Percentiles rank a stretch among this genome's conserved stretches.
These are phyloP conservation scores for Lanistes nyassanus DNA, from an alignment of 1,140 invertebrate genomes.

Conservation along the genomic window DNA sequence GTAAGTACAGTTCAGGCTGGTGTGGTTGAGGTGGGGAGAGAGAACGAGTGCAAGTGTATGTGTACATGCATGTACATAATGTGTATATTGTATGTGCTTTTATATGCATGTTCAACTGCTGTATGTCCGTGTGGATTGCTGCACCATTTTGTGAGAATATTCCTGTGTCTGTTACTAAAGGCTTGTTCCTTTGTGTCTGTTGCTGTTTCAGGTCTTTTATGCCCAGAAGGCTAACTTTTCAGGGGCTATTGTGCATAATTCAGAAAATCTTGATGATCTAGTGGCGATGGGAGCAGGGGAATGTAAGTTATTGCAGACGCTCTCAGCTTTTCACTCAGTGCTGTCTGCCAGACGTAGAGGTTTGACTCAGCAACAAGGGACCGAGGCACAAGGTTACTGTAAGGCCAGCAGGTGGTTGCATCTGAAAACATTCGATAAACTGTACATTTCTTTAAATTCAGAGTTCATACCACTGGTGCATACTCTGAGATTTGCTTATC, in stretches of 20 bases:
- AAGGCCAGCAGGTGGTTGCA: no score
- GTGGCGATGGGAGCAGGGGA: constrained; percentile 36
- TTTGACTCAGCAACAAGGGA: neutral
- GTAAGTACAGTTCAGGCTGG: no score
- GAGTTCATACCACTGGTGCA: no score
- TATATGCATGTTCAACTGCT: no score
- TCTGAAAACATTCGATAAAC: no score
- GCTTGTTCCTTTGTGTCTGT: neutral
- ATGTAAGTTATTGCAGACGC: constrained; percentile 24
- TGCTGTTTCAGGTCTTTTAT: constrained; percentile 36
- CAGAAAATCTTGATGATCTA: constrained; percentile 21
- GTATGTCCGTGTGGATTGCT: neutral
- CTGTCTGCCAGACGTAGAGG: neutral
- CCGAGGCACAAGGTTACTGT: no score
- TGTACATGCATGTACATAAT: no score
- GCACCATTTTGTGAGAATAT: neutral
- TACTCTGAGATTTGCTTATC: no score
- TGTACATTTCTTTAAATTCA: no score
- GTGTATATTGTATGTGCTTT: no score
- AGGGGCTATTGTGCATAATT: constrained; percentile 47
- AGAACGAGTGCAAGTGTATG: no score
- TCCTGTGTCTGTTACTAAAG: neutral
- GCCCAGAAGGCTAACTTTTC: constrained; percentile 35
- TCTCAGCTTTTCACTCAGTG: neutral
- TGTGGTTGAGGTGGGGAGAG: no score